These are phyloP conservation scores for Sorex fumeus DNA, from an alignment of 2,113 vertebrate species.

Conservation along the genomic window DNA sequence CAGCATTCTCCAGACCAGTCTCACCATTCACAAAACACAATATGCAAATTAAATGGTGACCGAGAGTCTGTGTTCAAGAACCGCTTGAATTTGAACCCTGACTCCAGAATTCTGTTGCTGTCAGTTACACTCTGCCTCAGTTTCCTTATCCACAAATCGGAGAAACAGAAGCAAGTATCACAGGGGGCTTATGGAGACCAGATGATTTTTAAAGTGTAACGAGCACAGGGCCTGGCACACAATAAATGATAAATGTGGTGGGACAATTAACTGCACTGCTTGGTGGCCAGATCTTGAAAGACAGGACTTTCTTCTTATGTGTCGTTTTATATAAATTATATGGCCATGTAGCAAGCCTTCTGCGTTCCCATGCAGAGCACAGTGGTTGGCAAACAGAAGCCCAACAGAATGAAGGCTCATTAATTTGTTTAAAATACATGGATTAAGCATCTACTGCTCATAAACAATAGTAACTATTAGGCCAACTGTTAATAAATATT, in stretches of 20 bases:
- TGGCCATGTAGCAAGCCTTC: no score
- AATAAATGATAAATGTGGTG: neutral
- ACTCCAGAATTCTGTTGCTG: neutral
- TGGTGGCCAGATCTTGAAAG: neutral
- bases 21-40: neutral
- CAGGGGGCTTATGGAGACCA: conserved; percentile 1
- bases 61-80: neutral
- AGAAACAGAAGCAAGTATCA: neutral
- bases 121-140: conserved; percentile 21
- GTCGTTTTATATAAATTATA: neutral
- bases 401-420: neutral
- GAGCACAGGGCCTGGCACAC: neutral
- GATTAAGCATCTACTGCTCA: conserved; percentile 9
- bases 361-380: neutral
- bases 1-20: conserved; percentile 37
- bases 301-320: neutral
- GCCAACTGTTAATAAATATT: neutral
- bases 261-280: neutral
- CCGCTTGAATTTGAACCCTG: neutral
- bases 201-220: conserved; percentile 26
- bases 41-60: neutral
- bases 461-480: neutral
- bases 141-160: conserved; percentile 71
- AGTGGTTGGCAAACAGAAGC: neutral
- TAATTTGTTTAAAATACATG: conserved; percentile 1